These are phyloP conservation scores for Bombycilla garrulus DNA, from an alignment of 2,113 vertebrate species.

Conservation along the genomic window DNA sequence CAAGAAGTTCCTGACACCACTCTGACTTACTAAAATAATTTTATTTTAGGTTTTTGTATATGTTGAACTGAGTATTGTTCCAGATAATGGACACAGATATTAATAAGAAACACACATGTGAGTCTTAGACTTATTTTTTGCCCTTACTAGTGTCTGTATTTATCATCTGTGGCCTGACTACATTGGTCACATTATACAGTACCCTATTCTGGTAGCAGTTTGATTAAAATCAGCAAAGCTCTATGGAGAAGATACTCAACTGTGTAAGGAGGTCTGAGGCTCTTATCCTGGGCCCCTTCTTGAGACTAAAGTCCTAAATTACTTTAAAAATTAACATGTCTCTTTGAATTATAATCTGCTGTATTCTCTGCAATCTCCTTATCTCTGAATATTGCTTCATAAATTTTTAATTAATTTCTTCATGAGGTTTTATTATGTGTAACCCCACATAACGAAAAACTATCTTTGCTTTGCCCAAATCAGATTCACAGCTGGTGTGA, in stretches of 20 bases:
- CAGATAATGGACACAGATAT: background rate
- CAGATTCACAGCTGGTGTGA: background rate
- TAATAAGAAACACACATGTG: background rate
- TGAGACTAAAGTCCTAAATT: background rate
- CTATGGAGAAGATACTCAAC: background rate
- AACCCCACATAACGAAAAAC: background rate
- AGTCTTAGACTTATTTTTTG: background rate
- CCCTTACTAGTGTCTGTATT: background rate
- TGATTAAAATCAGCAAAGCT: background rate
- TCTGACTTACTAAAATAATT: background rate
- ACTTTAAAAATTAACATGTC: background rate
- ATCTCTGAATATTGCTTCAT: background rate
- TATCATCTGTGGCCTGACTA: background rate
- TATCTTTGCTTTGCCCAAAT: background rate
- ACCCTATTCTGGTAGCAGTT: background rate
- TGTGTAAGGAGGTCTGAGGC: background rate
- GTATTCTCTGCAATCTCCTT: background rate
- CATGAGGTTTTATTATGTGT: no score
- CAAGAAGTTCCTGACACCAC: background rate
- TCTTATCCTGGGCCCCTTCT: background rate
- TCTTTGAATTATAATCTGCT: background rate
- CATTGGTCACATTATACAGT: background rate
- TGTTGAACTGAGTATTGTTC: background rate
- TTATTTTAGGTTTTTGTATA: background rate
- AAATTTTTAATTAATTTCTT: no score